phyloP scores from a whole-genome alignment of 2,113 vertebrate species.

The Semnornis frantzii region DNA sequence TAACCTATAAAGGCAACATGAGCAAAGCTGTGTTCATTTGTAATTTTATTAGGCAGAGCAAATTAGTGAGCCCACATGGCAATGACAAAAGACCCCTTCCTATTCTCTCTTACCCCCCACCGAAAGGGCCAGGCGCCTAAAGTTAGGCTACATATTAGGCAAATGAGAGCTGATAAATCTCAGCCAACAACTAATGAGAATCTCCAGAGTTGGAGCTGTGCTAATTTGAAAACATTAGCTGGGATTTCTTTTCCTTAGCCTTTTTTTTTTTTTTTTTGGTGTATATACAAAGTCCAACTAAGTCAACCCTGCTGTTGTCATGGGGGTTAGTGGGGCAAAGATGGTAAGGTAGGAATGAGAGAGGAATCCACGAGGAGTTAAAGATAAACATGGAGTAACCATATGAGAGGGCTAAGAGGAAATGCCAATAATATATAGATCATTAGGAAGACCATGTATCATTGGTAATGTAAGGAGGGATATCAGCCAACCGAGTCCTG shows the following conservation, averaged over 20 bases:
- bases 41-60: conserved; percentile 89
- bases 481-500: no score
- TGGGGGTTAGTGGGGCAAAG: not conserved
- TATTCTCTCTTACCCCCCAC: conserved; percentile 84
- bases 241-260: conserved; percentile 52
- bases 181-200: conserved; percentile 87
- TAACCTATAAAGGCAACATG: conserved; percentile 87
- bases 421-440: conserved; percentile 23
- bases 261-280: not conserved
- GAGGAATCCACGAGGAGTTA: conserved; percentile 50
- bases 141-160: conserved; percentile 90
- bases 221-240: conserved; percentile 92
- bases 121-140: conserved; percentile 83
- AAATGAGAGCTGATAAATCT: conserved; percentile 93
- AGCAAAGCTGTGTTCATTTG: conserved; percentile 86
- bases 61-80: conserved; percentile 82
- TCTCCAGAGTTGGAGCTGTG: conserved; percentile 77
- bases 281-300: conserved; percentile 26
- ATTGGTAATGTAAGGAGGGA: not conserved
- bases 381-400: not conserved
- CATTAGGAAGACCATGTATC: conserved; percentile 45
- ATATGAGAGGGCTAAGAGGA: not conserved
- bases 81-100: conserved; percentile 83
- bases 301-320: not conserved
- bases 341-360: not conserved